Conservation (phyloP, 1,140 invertebrate genomes). For the Leptestheria dahalacensis region DNA sequence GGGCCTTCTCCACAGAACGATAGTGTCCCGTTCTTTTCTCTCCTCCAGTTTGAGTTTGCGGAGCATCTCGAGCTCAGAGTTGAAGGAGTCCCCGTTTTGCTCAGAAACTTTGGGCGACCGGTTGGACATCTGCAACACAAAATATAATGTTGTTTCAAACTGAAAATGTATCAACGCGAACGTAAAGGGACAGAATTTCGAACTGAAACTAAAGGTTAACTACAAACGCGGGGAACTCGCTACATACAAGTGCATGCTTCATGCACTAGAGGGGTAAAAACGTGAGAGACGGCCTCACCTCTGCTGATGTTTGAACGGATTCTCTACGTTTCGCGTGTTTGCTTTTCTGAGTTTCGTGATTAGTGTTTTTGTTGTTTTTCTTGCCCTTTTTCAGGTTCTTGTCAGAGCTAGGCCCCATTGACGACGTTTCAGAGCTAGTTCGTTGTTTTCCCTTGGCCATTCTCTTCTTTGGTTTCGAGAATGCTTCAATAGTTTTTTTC, state of each 20-base stretch:
- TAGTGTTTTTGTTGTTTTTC: not conserved
- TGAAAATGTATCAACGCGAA: not conserved
- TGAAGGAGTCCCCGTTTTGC: not conserved
- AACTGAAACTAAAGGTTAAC: not conserved
- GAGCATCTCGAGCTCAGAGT: not conserved
- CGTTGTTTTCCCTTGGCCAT: not conserved
- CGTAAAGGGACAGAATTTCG: not conserved
- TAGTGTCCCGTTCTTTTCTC: constrained; percentile 33
- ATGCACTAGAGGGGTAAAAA: not conserved
- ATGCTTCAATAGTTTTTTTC: no score
- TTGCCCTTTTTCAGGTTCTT: not conserved
- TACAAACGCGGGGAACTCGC: not conserved
- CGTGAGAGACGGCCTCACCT: not conserved
- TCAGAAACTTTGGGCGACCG: not conserved
- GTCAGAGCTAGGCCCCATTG: not conserved
- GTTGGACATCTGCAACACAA: not conserved
- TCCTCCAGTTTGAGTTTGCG: constrained; percentile 18
- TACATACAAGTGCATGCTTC: not conserved
- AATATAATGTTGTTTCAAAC: not conserved
- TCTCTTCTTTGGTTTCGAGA: no score
- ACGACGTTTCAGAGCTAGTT: not conserved
- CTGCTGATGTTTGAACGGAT: not conserved
- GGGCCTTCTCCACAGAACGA: constrained; percentile 77
- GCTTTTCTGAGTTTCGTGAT: not conserved
- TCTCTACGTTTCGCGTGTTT: not conserved